Conservation (phyloP, 2,797 vertebrate genomes). For the Hyperoplus lanceolatus region DNA sequence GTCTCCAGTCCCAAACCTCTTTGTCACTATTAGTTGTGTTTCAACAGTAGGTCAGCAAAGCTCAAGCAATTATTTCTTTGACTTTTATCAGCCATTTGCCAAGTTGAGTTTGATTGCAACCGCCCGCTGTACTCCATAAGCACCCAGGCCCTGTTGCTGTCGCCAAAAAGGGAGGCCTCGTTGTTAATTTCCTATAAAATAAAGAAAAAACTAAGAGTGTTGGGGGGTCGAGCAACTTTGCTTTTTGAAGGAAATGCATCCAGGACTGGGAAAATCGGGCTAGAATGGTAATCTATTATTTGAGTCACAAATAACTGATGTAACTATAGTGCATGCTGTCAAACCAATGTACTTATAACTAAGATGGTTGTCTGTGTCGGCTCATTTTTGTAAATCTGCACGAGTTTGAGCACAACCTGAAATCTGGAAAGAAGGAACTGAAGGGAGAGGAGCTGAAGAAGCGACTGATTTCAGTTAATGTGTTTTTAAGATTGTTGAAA, state of each 20-base stretch:
- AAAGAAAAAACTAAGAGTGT: not conserved
- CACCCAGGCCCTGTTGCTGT: constrained; percentile 14
- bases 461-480: not conserved
- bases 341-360: not conserved
- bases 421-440: not conserved
- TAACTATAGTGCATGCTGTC: no score
- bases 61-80: constrained; percentile 69
- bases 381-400: not conserved
- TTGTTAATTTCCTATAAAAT: not conserved
- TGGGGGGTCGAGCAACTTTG: not conserved
- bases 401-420: not conserved
- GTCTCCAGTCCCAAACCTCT: constrained; percentile 14
- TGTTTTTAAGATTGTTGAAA: not conserved
- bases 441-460: not conserved
- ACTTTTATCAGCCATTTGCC: constrained; percentile 49
- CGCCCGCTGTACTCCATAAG: constrained; percentile 23
- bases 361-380: not conserved
- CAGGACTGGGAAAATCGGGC: not conserved
- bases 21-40: constrained; percentile 28
- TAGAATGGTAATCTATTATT: not conserved
- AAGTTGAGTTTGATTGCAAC: constrained; percentile 35
- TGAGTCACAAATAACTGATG: not conserved
- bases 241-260: not conserved
- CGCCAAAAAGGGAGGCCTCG: not conserved
- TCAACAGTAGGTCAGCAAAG: constrained; percentile 48